Evolutionary conservation across 1,140 invertebrate species (phyloP), one percentile per base, ranked within the genome.

Genomic region (Theocolax elegans): DNA sequence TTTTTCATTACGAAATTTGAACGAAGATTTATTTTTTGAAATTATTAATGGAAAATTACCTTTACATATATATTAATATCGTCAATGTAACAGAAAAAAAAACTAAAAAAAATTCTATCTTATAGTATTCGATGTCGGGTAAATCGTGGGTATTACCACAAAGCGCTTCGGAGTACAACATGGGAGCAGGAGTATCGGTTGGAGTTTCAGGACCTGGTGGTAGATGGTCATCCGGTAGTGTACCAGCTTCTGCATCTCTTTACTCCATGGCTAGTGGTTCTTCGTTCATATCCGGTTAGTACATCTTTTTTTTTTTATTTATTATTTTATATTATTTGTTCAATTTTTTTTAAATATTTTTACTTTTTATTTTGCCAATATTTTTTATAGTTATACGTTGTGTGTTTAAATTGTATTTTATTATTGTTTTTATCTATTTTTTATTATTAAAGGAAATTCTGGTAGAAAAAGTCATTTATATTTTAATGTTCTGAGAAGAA

Each of bases 221-320:
- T 64, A 88, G 85, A 67, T 89, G 88, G 73, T 84, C 82, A 40
- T 81, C 87, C 29, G 91, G 90, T 88, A 89, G 87, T 29, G 89
- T 94, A 59, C 92, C 92, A 58, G 91, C 92, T 72, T 95, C 93
- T n/a, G 92, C 92, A 38, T 95, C 93, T 44, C 90, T 93, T 40
- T 95, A 95, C 79, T 95, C 93, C 9, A 93, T 95, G 86, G 91
- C 92, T 67, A 94, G 93, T 63, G 89, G 90, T 38, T 90, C 91
- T 15, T 91, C 89, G 66, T 90, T 89, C 48, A 81, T 89, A 77
- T 90, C 89, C 71, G 88, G 88, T 89, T 67, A 68, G 62, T 27
- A 25, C n/a, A 0, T 23, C 1, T 49, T n/a, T n/a, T n/a, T n/a
- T n/a, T n/a, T n/a, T n/a, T n/a, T n/a, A n/a, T n/a, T n/a, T n/a